These are phyloP conservation scores for Tupaia tana DNA, from an alignment of 2,113 vertebrate species.

Conservation along the genomic window DNA sequence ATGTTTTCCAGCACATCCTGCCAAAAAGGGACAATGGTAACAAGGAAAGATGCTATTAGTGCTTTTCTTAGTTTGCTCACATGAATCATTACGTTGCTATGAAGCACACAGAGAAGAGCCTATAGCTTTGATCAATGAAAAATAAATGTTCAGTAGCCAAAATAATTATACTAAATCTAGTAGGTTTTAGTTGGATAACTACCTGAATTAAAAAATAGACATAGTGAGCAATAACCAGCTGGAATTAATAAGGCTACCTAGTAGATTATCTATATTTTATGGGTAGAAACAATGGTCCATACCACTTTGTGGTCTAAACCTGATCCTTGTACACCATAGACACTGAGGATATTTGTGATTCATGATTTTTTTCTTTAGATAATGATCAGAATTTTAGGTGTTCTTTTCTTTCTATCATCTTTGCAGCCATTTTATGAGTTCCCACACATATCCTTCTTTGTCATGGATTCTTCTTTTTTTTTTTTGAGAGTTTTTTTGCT, in stretches of 20 bases:
- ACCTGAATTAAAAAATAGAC: background rate
- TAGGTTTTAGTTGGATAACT: background rate
- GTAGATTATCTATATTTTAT: background rate
- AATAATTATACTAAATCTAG: background rate
- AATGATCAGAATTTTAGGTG: background rate
- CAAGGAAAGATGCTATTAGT: background rate
- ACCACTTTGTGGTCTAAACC: background rate
- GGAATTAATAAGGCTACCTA: background rate
- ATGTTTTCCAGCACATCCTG: background rate
- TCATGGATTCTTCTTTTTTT: background rate
- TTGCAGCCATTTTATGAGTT: background rate
- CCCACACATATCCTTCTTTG: no score
- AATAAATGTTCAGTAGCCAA: background rate
- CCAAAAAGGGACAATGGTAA: background rate
- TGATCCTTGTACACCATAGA: background rate
- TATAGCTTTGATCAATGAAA: background rate
- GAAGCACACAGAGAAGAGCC: background rate
- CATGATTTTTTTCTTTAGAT: background rate
- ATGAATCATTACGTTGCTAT: background rate
- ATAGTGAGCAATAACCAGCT: background rate
- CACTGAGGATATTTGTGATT: background rate
- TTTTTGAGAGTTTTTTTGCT: no score
- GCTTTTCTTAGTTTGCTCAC: slow-evolving; percentile 1
- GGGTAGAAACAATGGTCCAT: background rate
- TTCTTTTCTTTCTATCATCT: background rate